phyloP scores from a whole-genome alignment of 2,797 vertebrate genomes.

The Euthynnus affinis region DNA sequence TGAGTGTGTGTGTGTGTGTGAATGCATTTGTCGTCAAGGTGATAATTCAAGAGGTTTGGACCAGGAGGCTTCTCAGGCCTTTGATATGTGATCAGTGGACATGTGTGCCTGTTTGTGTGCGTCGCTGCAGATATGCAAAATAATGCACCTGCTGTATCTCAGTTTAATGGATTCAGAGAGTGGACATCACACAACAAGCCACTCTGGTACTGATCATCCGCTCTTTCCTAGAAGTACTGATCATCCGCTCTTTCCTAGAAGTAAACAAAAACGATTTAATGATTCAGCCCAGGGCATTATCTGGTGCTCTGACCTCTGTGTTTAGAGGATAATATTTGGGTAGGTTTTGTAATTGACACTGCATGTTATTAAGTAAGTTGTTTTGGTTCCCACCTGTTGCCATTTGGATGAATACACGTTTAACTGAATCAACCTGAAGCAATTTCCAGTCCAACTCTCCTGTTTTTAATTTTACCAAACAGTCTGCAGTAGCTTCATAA shows the following conservation, averaged over 20 bases:
- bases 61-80: conserved; percentile 21
- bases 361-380: neutral
- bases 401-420: too few species aligned
- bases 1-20: conserved; percentile 11
- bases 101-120: conserved; percentile 35
- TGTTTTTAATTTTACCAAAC: neutral
- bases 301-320: neutral
- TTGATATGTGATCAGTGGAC: conserved; percentile 62
- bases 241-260: neutral
- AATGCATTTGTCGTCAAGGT: conserved; percentile 45
- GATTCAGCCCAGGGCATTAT: too few species aligned
- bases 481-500: neutral
- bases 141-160: conserved; percentile 10
- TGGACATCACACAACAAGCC: neutral
- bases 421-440: neutral
- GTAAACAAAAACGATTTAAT: neutral
- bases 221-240: too few species aligned
- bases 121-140: conserved; percentile 57
- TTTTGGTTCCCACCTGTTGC: neutral
- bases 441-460: neutral
- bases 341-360: neutral
- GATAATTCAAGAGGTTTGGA: conserved; percentile 45
- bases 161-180: neutral
- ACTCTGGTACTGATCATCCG: neutral
- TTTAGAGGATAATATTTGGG: neutral